Evolutionary conservation across 2,113 vertebrate species (phyloP), one percentile per base, ranked within the genome.

Genomic region (Scopus umbretta): DNA sequence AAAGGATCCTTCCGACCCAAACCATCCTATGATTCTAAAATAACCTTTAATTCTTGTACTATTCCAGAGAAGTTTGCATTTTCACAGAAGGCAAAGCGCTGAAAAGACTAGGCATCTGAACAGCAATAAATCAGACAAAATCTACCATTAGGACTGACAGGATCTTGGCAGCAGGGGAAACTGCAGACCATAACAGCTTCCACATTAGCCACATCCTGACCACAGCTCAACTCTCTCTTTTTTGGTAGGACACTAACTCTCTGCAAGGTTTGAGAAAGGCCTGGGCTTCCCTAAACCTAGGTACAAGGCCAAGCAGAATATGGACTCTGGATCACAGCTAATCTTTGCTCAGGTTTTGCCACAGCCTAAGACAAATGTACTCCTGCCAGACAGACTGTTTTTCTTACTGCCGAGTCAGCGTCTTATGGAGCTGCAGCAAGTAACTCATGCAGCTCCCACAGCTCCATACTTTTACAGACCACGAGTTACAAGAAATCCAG

Each of bases 161-260:
- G 61, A 80, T 67, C 50, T 85, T 53, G 34, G 79, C 93, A 93
- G 59, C 52, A 52, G 30, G 14, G 42, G 63, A 90, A 74, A 63
- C 58, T 61, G 32, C 72, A 90, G 52, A 68, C 88, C 88, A 8
- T 7, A 80, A 91, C 84, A 82, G 75, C 49, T 93, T 74, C 80
- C 82, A 71, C 79, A 43, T 66, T 26, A 82, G 79, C 95, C 96
- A 95, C 95, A 86, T 97, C 92, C 92, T 88, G 82, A 92, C 90
- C 88, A 63, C 80, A 96, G 52, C 63, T 86, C 59, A 74, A 76
- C 45, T 92, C 42, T 53, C 38, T 82, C 45, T 53, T 70, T 94
- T 92, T 43, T 61, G 53, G 45, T 20, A 88, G 32, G 40, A 53
- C 25, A 52, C 7, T 7, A 26, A n/a, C 27, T 74, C 49, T 71